Evolutionary conservation across 2,113 vertebrate genomes (phyloP).

Genomic region (Paradoxurus hermaphroditus): DNA sequence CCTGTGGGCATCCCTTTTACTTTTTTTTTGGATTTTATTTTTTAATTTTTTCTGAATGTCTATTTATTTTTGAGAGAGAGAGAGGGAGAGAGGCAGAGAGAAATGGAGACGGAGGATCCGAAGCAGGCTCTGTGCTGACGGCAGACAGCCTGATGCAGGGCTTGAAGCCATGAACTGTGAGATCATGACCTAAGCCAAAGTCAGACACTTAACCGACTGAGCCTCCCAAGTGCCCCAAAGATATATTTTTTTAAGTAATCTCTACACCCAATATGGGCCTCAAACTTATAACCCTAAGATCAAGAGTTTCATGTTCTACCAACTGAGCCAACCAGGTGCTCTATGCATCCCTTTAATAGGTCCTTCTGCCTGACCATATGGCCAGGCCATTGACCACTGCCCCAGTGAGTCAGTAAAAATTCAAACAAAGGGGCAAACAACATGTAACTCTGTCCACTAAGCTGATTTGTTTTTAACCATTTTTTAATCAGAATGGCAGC

Average conservation of each 20-base stretch:
- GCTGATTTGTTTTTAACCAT: neutral
- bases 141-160: no score
- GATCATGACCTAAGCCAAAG: no score
- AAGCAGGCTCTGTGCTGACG: no score
- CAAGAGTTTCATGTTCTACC: neutral
- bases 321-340: neutral
- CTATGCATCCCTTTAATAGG: neutral
- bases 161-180: no score
- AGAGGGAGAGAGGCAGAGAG: no score
- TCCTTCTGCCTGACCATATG: neutral
- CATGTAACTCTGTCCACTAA: neutral
- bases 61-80: no score
- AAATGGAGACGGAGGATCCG: no score
- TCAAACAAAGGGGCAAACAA: neutral
- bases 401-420: neutral
- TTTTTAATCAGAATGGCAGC: neutral
- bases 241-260: neutral
- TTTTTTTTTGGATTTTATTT: neutral
- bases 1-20: neutral
- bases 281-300: neutral
- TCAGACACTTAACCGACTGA: no score
- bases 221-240: no score
- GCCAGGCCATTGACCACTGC: neutral
- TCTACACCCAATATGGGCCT: neutral
- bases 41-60: neutral